A percentile compares a stretch with the other conserved stretches of the same genome.
These are phyloP conservation scores for Thumatha senex DNA, from an alignment of 2,888 invertebrate species.

Conservation along the genomic window DNA sequence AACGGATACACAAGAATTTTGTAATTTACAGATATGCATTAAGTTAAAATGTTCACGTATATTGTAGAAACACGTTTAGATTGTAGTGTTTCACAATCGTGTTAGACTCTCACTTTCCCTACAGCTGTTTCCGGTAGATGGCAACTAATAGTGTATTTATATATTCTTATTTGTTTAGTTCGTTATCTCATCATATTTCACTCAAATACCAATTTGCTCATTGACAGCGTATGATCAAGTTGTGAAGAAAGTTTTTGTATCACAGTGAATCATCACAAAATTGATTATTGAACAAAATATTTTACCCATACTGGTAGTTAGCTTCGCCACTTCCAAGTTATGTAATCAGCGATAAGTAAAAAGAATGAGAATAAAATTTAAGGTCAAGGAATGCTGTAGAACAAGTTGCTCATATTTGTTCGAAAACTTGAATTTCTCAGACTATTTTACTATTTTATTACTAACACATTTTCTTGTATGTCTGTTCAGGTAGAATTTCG, in stretches of 20 bases:
- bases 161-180: conserved; percentile 4
- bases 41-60: conserved; percentile 4
- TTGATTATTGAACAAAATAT: conserved; percentile 1
- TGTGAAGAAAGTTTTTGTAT: conserved; percentile 8
- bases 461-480: too few species aligned
- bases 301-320: conserved; percentile 5
- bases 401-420: not conserved
- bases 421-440: conserved; percentile 8
- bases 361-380: conserved; percentile 1
- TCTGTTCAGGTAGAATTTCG: too few species aligned
- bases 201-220: conserved; percentile 1
- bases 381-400: not conserved
- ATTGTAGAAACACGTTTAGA: conserved; percentile 11
- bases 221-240: conserved; percentile 3
- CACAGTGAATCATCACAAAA: too few species aligned
- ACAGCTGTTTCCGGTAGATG: conserved; percentile 6
- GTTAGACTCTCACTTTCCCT: conserved; percentile 13
- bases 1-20: conserved; percentile 3
- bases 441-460: too few species aligned
- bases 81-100: conserved; percentile 2
- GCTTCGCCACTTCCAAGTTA: not conserved
- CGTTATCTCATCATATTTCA: conserved; percentile 10
- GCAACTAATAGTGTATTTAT: conserved; percentile 1
- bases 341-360: not conserved
- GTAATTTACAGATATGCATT: conserved; percentile 3